A percentile compares a stretch with the other conserved stretches of the same genome.
Evolutionary conservation across 2,797 vertebrate species (phyloP).

Genomic region (Sparus aurata): DNA sequence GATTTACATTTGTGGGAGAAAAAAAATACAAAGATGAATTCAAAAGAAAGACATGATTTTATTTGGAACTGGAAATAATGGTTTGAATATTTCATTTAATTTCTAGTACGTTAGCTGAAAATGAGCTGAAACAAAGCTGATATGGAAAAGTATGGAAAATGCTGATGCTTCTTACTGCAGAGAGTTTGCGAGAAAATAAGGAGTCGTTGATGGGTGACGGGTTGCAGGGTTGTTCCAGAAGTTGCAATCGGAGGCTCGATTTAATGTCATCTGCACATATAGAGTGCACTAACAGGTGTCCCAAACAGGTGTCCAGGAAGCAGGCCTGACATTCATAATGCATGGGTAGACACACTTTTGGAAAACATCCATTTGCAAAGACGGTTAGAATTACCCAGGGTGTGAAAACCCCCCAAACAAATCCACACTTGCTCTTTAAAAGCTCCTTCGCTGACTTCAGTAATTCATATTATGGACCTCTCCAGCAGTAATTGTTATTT

Average conservation of each 20-base stretch:
- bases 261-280: slow-evolving; percentile 55
- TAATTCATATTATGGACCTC: slow-evolving; percentile 76
- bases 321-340: slow-evolving; percentile 66
- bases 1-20: no score
- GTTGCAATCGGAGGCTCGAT: slow-evolving; percentile 54
- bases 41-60: slow-evolving; percentile 4
- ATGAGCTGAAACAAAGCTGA: slow-evolving; percentile 6
- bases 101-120: slow-evolving; percentile 3
- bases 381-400: slow-evolving; percentile 76
- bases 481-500: slow-evolving; percentile 81
- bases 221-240: slow-evolving; percentile 18
- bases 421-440: slow-evolving; percentile 79
- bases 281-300: slow-evolving; percentile 77
- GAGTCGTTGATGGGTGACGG: slow-evolving; percentile 21
- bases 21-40: neutral
- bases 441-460: slow-evolving; percentile 66
- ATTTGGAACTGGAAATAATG: neutral
- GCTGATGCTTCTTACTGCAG: neutral
- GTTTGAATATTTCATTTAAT: slow-evolving; percentile 14
- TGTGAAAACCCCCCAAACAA: slow-evolving; percentile 73
- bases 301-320: slow-evolving; percentile 84
- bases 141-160: neutral
- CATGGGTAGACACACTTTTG: slow-evolving; percentile 62
- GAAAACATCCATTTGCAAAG: slow-evolving; percentile 82
- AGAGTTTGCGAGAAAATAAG: slow-evolving; percentile 37